Evolutionary conservation across 2,888 invertebrate species (phyloP).

Genomic region (Bombyx huttoni): DNA sequence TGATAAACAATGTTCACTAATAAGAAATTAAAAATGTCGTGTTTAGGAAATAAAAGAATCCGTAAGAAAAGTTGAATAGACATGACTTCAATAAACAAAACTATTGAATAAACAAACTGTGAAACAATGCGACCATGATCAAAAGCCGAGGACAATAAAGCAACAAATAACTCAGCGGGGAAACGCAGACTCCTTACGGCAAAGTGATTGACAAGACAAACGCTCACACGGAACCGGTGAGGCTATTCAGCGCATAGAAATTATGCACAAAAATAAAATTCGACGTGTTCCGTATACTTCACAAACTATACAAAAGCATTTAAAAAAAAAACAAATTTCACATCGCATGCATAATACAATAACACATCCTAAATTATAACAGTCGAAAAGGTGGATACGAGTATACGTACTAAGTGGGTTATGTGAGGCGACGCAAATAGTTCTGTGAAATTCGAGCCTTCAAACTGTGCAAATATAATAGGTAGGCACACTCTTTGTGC

Average conservation of each 20-base stretch:
- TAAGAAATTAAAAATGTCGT: conserved; percentile 34
- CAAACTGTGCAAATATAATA: conserved; percentile 12
- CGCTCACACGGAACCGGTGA: conserved; percentile 38
- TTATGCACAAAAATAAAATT: neutral
- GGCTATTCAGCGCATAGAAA: conserved; percentile 51
- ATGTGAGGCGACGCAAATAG: conserved; percentile 7
- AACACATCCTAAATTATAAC: conserved; percentile 4
- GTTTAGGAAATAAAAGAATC: conserved; percentile 39
- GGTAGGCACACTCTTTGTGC: conserved; percentile 16
- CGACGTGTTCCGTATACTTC: neutral
- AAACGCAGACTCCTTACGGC: conserved; percentile 36
- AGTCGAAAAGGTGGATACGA: conserved; percentile 3
- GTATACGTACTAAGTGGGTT: conserved; percentile 6
- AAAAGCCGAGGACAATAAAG: conserved; percentile 52
- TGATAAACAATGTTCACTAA: conserved; percentile 36
- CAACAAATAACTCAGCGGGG: conserved; percentile 59
- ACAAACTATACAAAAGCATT: neutral
- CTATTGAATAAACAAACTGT: conserved; percentile 55
- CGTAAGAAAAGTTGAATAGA: conserved; percentile 41
- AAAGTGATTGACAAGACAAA: conserved; percentile 64
- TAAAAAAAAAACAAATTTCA: neutral
- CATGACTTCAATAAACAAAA: conserved; percentile 45
- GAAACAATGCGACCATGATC: conserved; percentile 61
- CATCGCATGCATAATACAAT: neutral
- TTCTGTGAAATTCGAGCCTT: conserved; percentile 1